Conservation (phyloP, 2,888 invertebrate species). For the Cheilosia pagana region DNA sequence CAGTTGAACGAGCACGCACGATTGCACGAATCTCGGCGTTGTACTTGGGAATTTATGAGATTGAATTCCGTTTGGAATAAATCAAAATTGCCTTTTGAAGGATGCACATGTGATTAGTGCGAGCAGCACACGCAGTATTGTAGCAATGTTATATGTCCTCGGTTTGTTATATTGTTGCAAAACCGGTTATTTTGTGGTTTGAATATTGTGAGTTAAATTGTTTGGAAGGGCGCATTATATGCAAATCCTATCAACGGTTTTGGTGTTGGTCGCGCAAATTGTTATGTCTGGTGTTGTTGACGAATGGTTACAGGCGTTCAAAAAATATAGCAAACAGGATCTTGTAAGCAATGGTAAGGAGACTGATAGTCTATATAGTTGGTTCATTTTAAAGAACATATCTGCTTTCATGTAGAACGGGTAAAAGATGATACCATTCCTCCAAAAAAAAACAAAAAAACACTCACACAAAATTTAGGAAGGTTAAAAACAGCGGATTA, state of each 20-base stretch:
- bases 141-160: constrained; percentile 14
- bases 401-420: too few relatives aligned
- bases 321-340: too few relatives aligned
- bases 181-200: constrained; percentile 9
- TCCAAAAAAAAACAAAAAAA: too few relatives aligned
- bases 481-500: too few relatives aligned
- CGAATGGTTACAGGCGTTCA: background rate
- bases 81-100: constrained; percentile 76
- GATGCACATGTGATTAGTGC: constrained; percentile 52
- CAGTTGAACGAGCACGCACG: constrained; percentile 66
- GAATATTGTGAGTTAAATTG: background rate
- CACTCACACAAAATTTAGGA: too few relatives aligned
- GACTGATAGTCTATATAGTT: too few relatives aligned
- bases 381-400: too few relatives aligned
- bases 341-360: background rate
- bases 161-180: constrained; percentile 8
- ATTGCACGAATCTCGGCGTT: constrained; percentile 56
- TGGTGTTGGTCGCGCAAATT: background rate
- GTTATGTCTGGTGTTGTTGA: background rate
- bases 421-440: too few relatives aligned
- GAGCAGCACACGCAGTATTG: background rate
- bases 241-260: background rate
- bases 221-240: background rate
- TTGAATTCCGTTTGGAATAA: constrained; percentile 78
- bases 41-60: constrained; percentile 77